Conservation (phyloP, 1,140 invertebrate species). For the Papilio machaon region DNA sequence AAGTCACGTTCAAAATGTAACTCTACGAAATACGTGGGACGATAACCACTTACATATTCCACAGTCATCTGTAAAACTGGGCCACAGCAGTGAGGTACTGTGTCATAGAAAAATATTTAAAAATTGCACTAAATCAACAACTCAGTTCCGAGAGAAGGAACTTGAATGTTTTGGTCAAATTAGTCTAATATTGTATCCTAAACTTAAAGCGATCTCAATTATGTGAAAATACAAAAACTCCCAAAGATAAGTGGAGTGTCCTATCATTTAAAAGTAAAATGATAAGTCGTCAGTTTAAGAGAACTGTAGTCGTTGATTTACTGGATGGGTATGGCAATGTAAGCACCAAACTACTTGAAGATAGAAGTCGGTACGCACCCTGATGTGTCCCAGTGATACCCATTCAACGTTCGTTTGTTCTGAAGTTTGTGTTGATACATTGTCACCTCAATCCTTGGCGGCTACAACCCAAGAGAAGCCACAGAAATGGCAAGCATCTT, state of each 20-base stretch:
- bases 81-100: constrained; percentile 62
- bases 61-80: constrained; percentile 76
- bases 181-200: constrained; percentile 38
- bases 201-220: constrained; percentile 28
- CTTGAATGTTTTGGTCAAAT: constrained; percentile 45
- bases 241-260: constrained; percentile 43
- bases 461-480: constrained; percentile 77
- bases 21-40: constrained; percentile 72
- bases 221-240: constrained; percentile 35
- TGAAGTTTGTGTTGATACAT: constrained; percentile 60
- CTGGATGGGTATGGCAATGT: constrained; percentile 47
- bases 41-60: constrained; percentile 77
- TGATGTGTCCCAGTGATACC: constrained; percentile 75
- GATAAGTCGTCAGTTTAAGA: constrained; percentile 38
- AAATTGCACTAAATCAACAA: constrained; percentile 64
- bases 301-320: constrained; percentile 57
- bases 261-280: constrained; percentile 41
- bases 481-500: constrained; percentile 73
- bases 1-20: constrained; percentile 80
- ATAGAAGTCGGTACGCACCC: constrained; percentile 66
- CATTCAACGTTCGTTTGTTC: constrained; percentile 68
- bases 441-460: constrained; percentile 70
- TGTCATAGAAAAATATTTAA: constrained; percentile 60
- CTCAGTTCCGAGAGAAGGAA: constrained; percentile 53
- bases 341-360: constrained; percentile 56